These are phyloP conservation scores for Pomatostomus ruficeps DNA, from an alignment of 2,113 vertebrate species.

Conservation along the genomic window DNA sequence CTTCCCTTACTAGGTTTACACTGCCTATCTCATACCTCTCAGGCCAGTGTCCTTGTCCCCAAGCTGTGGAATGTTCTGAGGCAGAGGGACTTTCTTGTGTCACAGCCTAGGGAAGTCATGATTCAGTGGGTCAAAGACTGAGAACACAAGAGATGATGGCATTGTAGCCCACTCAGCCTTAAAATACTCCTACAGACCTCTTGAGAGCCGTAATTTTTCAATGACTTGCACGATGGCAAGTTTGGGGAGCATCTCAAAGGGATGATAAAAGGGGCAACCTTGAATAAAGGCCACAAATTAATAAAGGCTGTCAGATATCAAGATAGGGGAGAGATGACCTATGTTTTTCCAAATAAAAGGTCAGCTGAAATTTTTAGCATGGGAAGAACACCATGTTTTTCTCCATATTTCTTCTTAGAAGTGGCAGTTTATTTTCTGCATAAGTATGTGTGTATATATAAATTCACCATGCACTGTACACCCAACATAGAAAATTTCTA, in stretches of 20 bases:
- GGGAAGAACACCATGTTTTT: conserved; percentile 55
- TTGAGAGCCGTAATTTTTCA: conserved; percentile 37
- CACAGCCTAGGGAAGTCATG: not conserved
- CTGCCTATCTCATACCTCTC: not conserved
- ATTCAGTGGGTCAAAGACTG: not conserved
- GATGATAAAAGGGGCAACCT: conserved; percentile 25
- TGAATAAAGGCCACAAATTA: not conserved
- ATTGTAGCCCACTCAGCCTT: not conserved
- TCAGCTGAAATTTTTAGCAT: conserved; percentile 57
- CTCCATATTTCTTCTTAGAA: conserved; percentile 43
- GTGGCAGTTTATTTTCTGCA: conserved; percentile 11
- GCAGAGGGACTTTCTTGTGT: not conserved
- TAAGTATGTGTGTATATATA: not conserved
- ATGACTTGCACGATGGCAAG: not conserved
- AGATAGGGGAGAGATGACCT: conserved; percentile 19
- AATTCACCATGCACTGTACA: not conserved
- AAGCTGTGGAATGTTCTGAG: not conserved
- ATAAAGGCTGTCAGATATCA: conserved; percentile 23
- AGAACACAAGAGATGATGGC: not conserved
- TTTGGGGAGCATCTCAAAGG: conserved; percentile 41
- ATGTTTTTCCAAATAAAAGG: conserved; percentile 58
- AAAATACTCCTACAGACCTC: conserved; percentile 52
- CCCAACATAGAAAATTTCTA: not conserved
- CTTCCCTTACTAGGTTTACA: not conserved
- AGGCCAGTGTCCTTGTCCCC: not conserved